Evolutionary conservation across 23 tunicate species (phyloP), one percentile per base, ranked within the genome.

Genomic region (Ciona savignyi): DNA sequence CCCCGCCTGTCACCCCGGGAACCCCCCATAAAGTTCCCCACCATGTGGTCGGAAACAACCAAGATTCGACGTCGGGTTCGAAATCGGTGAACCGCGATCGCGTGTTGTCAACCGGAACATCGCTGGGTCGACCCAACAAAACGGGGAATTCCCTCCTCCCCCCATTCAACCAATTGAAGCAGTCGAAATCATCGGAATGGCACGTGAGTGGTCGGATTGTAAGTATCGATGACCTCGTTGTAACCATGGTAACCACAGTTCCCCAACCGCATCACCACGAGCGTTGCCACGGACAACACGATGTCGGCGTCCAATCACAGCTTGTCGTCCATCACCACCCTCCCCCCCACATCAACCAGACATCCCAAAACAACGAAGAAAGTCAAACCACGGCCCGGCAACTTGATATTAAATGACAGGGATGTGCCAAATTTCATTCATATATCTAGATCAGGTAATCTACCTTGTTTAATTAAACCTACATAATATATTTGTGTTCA

Each of bases 301-400:
- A 65, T 85, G 56, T 62, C 83, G 1, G 81, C 77, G 20, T 85
- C 90, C 4, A 85, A 85, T 51, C 80, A 78, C 34, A 79, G 93
- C 63, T 32, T 86, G 9, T 51, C 93, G 22, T 86, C 96, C 25
- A 79, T 86, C 34, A 42, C 56, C 28, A 74, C 84, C 32, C 80
- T 74, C 6, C 93, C 79, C 2, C 77, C 79, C 15, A 32, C 77
- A 3, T 76, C 84, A 1, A 68, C 76, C 23, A 31, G 75, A 27
- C 26, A 25, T 23, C 62, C 33, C 9, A 27, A 25, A 28, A 31
- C 72, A 67, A 27, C 32, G 26, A 83, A 75, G 62, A 75, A 82
- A 49, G 66, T 66, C 27, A 63, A 77, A 34, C 72, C 78, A 66
- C 3, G 74, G 23, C 80, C 80, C 4, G 79, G 68, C 3, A 61